Base-by-base conservation (phyloP, 2,888 invertebrate species). In the Pseudococcus jackbeardsleyi region DNA sequence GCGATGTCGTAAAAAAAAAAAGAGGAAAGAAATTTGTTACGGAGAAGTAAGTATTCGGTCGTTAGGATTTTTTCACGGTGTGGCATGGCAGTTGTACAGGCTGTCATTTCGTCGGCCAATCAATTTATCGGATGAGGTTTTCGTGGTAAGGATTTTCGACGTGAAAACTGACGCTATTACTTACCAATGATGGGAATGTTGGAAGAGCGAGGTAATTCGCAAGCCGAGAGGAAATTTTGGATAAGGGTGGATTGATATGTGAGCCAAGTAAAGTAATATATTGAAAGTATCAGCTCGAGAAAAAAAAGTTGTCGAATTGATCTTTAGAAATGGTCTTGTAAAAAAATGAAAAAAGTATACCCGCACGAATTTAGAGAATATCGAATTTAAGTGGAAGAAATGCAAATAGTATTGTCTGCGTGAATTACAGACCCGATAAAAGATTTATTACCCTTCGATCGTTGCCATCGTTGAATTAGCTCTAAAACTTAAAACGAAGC, bases 71-170 rank as follows among this genome's bases (percentile, higher is more conserved):
- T 22, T 19, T 22, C 33, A 17, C 15, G 17, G 72, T 15, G 72
- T 42, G 42, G 42, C 42, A 5, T 42, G 42, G 42, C 42, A 42
- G 42, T 64, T 64, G 15, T 64, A 64, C 64, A 64, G 64, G 64
- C 72, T 72, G 72, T 72, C 72, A 72, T 33, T 72, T 72, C 8
- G 72, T 72, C 72, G 72, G 72, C 72, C 72, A 72, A 72, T 72
- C 72, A 72, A 72, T 72, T 72, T 72, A 72, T 33, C 33, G 7
- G 72, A 72, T 72, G 72, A 72, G 72, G 72, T 72, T 72, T 64
- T 22, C 64, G 22, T 22, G 64, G 8, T 72, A 72, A 72, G 72
- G 72, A 72, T 26, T 17, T 26, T 33, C 33, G 72, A 33, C 33
- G 72, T 33, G 72, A 33, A 33, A 33, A 72, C 72, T 33, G 72